A percentile compares a stretch with the other conserved stretches of the same genome.
These are phyloP conservation scores for Drosophila leonis DNA, from an alignment of 2,888 invertebrate genomes.

Conservation along the genomic window DNA sequence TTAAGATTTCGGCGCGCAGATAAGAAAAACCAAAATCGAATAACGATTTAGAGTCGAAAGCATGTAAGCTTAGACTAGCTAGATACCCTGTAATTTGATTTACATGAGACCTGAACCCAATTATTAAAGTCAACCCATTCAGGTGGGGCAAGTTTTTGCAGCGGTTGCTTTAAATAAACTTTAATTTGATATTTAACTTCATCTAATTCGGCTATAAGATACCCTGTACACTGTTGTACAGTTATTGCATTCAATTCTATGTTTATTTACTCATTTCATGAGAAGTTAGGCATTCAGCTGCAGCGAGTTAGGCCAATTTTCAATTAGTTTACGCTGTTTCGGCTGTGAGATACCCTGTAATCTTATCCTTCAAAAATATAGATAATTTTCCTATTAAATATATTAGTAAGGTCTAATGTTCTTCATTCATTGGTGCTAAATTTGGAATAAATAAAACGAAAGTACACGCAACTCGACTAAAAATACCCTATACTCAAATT, in stretches of 20 bases:
- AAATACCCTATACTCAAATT: neutral
- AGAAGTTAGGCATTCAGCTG: neutral
- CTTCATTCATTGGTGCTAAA: neutral
- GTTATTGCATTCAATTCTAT: neutral
- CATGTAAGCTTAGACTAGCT: neutral
- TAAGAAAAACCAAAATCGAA: slow-evolving; percentile 25
- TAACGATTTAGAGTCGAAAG: neutral
- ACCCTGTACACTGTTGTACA: neutral
- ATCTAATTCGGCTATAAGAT: neutral
- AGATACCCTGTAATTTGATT: slow-evolving; percentile 7
- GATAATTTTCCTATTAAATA: neutral
- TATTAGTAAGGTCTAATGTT: neutral
- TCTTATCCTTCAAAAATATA: neutral
- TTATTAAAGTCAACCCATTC: neutral
- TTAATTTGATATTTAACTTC: neutral
- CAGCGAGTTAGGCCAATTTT: neutral
- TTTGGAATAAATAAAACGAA: neutral
- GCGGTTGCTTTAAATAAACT: neutral
- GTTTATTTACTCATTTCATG: neutral
- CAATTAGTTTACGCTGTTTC: too few species aligned
- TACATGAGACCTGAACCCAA: accelerated
- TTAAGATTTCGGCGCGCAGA: slow-evolving; percentile 37
- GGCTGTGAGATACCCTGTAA: neutral
- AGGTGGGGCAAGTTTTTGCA: neutral
- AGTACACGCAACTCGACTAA: neutral